Evolutionary conservation across 2,797 vertebrate species (phyloP), one percentile per base, ranked within the genome.

Genomic region (Pygocentrus nattereri): DNA sequence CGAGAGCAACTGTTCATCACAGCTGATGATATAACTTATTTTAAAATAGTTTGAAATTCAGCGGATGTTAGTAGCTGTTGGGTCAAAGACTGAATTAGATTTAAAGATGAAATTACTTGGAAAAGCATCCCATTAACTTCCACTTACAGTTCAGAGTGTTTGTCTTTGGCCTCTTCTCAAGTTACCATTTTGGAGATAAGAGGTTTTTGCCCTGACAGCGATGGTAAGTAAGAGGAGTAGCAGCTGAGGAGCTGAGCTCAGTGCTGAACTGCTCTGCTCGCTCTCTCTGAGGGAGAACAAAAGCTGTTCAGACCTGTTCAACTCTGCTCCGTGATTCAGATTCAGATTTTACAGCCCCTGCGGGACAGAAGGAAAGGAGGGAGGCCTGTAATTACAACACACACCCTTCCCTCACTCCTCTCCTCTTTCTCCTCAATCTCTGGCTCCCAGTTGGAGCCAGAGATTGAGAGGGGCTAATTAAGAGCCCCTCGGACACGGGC

Each of bases 401-500:
- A 80, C 78, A 81, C 52, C 62, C 21, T 34, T 47, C 64, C 38
- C 52, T 61, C 49, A 61, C 54, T 38, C 56, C 31, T 80, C 71
- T 50, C 47, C 68, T 59, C 65, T 70, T 70, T 62, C 59, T 52
- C 16, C 72, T 70, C 70, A 70, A 56, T 64, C 80, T 64, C 82
- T 78, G n/a, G 19, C 68, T 78, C 74, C 71, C 75, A 76, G n/a
- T n/a, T n/a, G n/a, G n/a, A n/a, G n/a, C n/a, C 79, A 82, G 85
- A 89, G 88, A 91, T 81, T 71, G 82, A 92, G 87, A 85, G 85
- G 41, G 81, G 61, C 92, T 89, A 90, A 88, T 90, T 85, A 78
- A 91, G 91, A 92, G 94, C 89, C 86, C 86, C 90, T 93, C 92
- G 92, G 92, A 94, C 93, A 92, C 90, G 85, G 87, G 89, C 90